phyloP scores from a whole-genome alignment of 2,888 invertebrate species.

The Leptinotarsa tumamoca region DNA sequence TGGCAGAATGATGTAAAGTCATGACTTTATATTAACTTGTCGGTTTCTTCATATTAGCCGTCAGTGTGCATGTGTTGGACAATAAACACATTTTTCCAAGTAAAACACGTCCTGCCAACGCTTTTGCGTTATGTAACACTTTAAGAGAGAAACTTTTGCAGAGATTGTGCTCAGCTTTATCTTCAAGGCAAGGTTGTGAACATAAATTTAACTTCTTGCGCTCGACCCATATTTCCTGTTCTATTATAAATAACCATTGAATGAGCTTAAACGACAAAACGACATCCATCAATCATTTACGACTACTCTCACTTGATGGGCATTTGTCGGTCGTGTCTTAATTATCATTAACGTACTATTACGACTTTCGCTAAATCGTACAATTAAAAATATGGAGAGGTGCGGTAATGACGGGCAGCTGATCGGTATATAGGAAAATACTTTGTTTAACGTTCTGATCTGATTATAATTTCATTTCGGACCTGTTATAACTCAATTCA shows the following conservation, averaged over 20 bases:
- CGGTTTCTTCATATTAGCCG: slow-evolving; percentile 6
- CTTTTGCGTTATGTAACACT: slow-evolving; percentile 13
- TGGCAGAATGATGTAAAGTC: slow-evolving; percentile 27
- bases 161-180: slow-evolving; percentile 6
- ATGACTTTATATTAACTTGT: slow-evolving; percentile 26
- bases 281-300: not conserved
- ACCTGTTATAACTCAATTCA: not conserved
- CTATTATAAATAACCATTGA: not conserved
- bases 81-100: slow-evolving; percentile 14
- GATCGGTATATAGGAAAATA: not conserved
- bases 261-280: slow-evolving; percentile 5
- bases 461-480: not conserved
- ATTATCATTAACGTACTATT: not conserved
- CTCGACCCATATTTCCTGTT: slow-evolving; percentile 10
- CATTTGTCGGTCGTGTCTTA: slow-evolving; percentile 9
- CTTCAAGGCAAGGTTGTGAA: slow-evolving; percentile 10
- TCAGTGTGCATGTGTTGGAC: slow-evolving; percentile 3
- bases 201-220: slow-evolving; percentile 4
- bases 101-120: slow-evolving; percentile 10
- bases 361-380: not conserved
- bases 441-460: not conserved
- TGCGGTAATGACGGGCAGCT: not conserved
- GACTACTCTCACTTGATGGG: not conserved
- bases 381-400: not conserved
- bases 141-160: slow-evolving; percentile 3